Conservation (phyloP, 2,113 vertebrate genomes). For the Monarcha castaneiventris region DNA sequence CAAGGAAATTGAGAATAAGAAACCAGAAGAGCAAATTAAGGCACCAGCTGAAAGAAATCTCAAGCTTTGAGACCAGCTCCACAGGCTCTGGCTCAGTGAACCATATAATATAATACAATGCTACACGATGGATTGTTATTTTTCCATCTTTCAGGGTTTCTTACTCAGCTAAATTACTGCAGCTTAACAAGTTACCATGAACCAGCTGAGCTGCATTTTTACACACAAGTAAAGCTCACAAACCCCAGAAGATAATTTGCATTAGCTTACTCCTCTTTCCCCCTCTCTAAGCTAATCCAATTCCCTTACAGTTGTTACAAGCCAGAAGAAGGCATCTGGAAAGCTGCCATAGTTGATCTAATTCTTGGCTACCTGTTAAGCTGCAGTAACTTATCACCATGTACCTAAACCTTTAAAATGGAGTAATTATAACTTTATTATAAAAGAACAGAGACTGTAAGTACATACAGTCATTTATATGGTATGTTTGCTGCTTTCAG, state of each 20-base stretch:
- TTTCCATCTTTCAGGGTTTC: background rate
- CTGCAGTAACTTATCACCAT: slow-evolving; percentile 32
- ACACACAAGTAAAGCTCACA: background rate
- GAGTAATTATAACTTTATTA: background rate
- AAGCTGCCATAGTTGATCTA: background rate
- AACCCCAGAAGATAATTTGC: background rate
- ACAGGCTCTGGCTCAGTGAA: background rate
- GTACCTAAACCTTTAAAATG: background rate
- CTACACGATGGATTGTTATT: background rate
- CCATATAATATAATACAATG: background rate
- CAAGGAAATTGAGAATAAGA: slow-evolving; percentile 8
- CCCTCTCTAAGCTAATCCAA: background rate
- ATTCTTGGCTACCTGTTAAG: slow-evolving; percentile 38
- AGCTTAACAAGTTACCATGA: slow-evolving; percentile 28
- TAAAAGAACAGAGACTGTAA: background rate
- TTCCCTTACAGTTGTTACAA: background rate
- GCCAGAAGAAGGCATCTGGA: background rate
- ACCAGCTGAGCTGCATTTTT: background rate
- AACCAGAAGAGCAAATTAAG: slow-evolving; percentile 12
- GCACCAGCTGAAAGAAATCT: slow-evolving; percentile 5
- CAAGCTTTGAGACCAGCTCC: background rate
- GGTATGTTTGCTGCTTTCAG: background rate
- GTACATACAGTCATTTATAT: background rate
- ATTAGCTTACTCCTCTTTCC: background rate
- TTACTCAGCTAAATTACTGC: slow-evolving; percentile 33